Evolutionary conservation across 1,140 invertebrate genomes (phyloP), one percentile per base, ranked within the genome.

Genomic region (Himalopsyche phryganea): DNA sequence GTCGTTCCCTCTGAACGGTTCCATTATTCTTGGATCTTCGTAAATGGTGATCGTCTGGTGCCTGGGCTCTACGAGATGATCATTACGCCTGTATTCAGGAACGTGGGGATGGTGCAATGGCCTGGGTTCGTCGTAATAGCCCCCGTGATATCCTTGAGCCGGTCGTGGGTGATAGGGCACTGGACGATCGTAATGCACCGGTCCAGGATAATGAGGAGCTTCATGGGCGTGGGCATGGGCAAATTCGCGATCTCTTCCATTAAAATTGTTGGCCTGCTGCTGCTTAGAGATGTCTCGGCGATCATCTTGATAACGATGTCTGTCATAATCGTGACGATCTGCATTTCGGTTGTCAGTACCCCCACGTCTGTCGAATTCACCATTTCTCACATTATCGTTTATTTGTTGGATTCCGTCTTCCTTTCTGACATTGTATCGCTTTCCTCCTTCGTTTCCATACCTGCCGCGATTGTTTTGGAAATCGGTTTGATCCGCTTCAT

Each of bases 1-100:
- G 11, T 70, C 71, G 19, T 66, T 67, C 32, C 73, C 69, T 23
- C 66, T 68, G 49, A 73, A 68, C 18, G 67, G 67, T 1, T 71
- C 72, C 20, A 71, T 69, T 53, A 80, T 78, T 58, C 80, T 70
- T 6, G 81, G 81, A 67, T 83, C 81, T 68, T 83, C 81, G 58
- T 81, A 81, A 54, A 81, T 80, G 0, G 78, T 81, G 36, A 81
- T 81, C 17, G 74, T 80, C 65, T 79, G 74, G 46, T 32, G 41
- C 1, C 47, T 42, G 1, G 4, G 74, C 70, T 44, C 68, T 66
- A 77, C 77, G 10, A 28, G 74, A 46, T 76, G 78, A 10, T 73
- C 67, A 57, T 68, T 59, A 75, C 73, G 40, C 72, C 65, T 47
- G 69, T 75, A 7, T 71, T 70, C 35, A 72, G 69, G 9, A 67